Percentiles rank a stretch among this genome's conserved stretches.
Conservation (phyloP, 2,888 invertebrate genomes). For the Leucophora obtusa region DNA sequence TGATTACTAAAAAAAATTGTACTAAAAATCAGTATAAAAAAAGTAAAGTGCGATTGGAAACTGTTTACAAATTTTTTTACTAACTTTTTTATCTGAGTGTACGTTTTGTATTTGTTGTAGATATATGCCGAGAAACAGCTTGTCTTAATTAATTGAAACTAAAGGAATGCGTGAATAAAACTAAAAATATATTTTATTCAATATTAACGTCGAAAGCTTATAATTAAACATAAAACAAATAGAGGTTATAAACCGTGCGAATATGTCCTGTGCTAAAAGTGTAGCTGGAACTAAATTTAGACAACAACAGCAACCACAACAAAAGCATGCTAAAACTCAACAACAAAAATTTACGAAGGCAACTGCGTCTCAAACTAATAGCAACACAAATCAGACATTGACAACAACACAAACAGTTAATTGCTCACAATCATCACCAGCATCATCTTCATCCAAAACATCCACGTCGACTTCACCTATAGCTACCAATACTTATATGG, state of each 20-base stretch:
- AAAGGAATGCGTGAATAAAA: no score
- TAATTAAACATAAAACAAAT: no score
- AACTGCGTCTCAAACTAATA: slow-evolving; percentile 9
- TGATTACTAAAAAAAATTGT: no score
- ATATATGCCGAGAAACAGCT: no score
- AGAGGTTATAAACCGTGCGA: background rate
- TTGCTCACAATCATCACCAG: slow-evolving; percentile 53
- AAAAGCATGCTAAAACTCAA: slow-evolving; percentile 16
- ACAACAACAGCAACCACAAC: slow-evolving; percentile 44
- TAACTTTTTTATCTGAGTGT: no score
- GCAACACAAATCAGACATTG: slow-evolving; percentile 4
- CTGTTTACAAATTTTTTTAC: no score
- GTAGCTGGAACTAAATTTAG: slow-evolving; percentile 45
- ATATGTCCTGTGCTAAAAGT: slow-evolving; percentile 51
- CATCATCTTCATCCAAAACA: slow-evolving; percentile 54
- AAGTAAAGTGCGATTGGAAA: no score
- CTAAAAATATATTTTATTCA: no score
- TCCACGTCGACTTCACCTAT: slow-evolving; percentile 42
- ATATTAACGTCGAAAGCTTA: no score
- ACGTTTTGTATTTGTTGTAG: no score
- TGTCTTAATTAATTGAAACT: no score
- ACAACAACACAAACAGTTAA: slow-evolving; percentile 23
- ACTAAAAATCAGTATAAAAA: no score
- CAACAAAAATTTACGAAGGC: slow-evolving; percentile 34
- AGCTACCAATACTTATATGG: slow-evolving; percentile 31